phyloP scores from a whole-genome alignment of 2,113 vertebrate species.

The Labeo rohita region DNA sequence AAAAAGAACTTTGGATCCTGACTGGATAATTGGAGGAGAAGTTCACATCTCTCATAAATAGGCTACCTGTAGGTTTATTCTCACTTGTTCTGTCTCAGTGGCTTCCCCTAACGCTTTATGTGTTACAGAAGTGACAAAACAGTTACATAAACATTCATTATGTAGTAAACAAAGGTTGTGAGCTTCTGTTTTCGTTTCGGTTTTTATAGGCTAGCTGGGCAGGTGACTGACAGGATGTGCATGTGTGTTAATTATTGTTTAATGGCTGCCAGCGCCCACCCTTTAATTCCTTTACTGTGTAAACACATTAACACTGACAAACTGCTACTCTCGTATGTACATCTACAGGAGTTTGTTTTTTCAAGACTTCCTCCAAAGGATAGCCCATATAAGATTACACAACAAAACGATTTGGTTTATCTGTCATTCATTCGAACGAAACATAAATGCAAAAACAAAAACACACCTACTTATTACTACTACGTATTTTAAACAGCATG shows the following conservation, averaged over 20 bases:
- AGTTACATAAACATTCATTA: slow-evolving; percentile 9
- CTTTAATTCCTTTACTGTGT: neutral
- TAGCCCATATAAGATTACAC: neutral
- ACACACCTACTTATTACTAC: slow-evolving; percentile 10
- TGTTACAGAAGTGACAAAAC: neutral
- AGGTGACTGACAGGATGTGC: slow-evolving; percentile 11
- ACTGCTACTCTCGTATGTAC: neutral
- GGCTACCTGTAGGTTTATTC: neutral
- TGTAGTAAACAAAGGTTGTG: slow-evolving; percentile 10
- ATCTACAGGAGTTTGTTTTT: neutral
- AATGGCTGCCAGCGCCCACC: slow-evolving; percentile 15
- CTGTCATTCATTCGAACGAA: no score
- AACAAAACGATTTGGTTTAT: neutral
- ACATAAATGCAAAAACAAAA: neutral
- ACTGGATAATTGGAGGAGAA: neutral
- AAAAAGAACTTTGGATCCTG: no score
- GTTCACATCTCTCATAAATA: neutral
- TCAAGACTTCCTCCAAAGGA: neutral
- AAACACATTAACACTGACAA: slow-evolving; percentile 12
- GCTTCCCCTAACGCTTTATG: neutral
- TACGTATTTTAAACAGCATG: neutral
- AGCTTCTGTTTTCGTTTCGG: neutral
- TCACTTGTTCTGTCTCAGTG: neutral
- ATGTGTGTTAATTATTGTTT: neutral
- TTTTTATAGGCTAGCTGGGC: neutral